These are phyloP conservation scores for Asteroscopus sphinx DNA, from an alignment of 2,888 invertebrate genomes.

Conservation along the genomic window DNA sequence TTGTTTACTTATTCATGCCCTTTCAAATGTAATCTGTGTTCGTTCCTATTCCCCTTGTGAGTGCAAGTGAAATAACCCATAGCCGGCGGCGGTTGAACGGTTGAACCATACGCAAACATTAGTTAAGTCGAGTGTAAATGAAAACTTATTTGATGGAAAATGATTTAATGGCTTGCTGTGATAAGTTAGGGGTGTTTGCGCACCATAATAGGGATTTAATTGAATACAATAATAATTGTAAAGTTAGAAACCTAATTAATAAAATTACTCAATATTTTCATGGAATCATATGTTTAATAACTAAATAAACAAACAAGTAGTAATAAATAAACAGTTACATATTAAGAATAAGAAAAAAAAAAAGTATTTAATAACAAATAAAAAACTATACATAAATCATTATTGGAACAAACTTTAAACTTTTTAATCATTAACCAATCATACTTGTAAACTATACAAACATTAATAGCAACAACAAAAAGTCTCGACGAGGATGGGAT, in stretches of 20 bases:
- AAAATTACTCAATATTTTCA: too few species aligned
- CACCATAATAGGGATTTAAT: constrained; percentile 11
- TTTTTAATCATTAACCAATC: constrained; percentile 2
- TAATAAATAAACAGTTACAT: too few species aligned
- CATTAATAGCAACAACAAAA: constrained; percentile 55
- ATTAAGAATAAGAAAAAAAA: too few species aligned
- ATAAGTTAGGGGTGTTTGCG: constrained; percentile 22
- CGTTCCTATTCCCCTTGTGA: constrained; percentile 27
- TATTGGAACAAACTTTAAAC: too few species aligned
- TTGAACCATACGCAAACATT: constrained; percentile 56
- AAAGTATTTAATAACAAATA: too few species aligned
- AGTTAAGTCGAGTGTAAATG: constrained; percentile 58
- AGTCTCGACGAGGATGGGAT: constrained; percentile 93
- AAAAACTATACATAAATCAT: too few species aligned
- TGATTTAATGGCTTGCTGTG: constrained; percentile 55
- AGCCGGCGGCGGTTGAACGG: constrained; percentile 37
- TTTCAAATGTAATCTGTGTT: constrained; percentile 46
- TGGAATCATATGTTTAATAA: too few species aligned
- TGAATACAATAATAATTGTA: background rate
- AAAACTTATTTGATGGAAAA: constrained; percentile 66
- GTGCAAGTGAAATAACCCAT: constrained; percentile 48
- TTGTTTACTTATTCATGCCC: constrained; percentile 55
- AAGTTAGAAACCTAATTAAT: background rate
- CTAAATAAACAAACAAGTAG: too few species aligned
- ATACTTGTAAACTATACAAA: background rate